Evolutionary conservation across 2,113 vertebrate species (phyloP).

Genomic region (Macaca nemestrina): DNA sequence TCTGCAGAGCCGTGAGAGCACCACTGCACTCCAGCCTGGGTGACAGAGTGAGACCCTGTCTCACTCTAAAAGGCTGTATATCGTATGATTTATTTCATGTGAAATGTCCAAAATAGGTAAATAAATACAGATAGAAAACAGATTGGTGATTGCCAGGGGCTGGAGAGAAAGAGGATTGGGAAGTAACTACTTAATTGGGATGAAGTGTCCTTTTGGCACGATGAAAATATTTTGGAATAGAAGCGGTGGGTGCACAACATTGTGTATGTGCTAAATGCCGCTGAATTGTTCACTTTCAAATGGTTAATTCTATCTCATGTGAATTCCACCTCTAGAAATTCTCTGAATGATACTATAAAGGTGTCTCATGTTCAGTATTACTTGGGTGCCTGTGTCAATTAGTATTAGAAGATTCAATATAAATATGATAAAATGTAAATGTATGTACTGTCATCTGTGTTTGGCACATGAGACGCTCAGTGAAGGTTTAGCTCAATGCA

Average conservation of each 20-base stretch:
- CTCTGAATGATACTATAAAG: not conserved
- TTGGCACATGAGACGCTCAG: not conserved
- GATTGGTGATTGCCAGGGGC: not conserved
- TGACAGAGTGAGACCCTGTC: too few relatives aligned
- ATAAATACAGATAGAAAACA: not conserved
- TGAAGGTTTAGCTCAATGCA: not conserved
- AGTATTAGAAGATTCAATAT: not conserved
- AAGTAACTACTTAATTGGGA: not conserved
- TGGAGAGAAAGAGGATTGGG: not conserved
- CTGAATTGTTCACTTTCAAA: not conserved
- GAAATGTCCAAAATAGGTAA: not conserved
- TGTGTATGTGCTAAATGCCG: not conserved
- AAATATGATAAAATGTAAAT: not conserved
- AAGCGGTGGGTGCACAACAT: not conserved
- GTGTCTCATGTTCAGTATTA: not conserved
- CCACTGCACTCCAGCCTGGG: too few relatives aligned
- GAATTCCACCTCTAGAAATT: constrained; percentile 2
- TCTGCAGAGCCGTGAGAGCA: too few relatives aligned
- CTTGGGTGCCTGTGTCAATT: not conserved
- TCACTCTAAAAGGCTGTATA: too few relatives aligned
- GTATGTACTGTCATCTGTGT: not conserved
- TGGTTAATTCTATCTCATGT: not conserved
- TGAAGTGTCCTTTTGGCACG: not conserved
- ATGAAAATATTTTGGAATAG: not conserved
- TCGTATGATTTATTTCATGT: not conserved